Evolutionary conservation across 1,140 invertebrate species (phyloP), one percentile per base, ranked within the genome.

Genomic region (Lithobius niger): DNA sequence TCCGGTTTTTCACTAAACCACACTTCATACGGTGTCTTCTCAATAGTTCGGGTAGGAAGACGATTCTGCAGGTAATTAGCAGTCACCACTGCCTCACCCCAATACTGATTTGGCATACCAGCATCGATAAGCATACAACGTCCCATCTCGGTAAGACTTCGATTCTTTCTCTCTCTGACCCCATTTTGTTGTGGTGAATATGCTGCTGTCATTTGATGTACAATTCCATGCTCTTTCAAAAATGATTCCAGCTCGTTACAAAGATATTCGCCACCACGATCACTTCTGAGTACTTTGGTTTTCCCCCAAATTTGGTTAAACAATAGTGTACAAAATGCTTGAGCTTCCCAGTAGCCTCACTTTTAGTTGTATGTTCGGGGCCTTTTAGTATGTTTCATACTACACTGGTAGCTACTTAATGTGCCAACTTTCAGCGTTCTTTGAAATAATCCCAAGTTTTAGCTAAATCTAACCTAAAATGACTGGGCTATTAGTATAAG

Each of bases 1-100:
- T 74, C 66, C 60, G 73, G 71, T 66, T 69, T 73, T 57, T 57
- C 58, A 54, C 66, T 64, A 62, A 59, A 61, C 68, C 74, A 75
- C 53, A 66, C 56, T 63, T 73, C 66, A 58, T 63, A 59, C 21
- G 69, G 66, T 56, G 73, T 75, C 64, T 65, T 68, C 24, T 57
- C 60, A 62, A 69, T 61, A 61, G 60, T 57, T 61, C 60, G 67
- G 47, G 62, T 70, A 52, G 70, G 59, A 27, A 66, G 64, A 52
- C 65, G 57, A 65, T 75, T 76, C 57, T 71, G 69, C 65, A 75
- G 67, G 52, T 66, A 66, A 49, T 53, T 55, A 6, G 65, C 66
- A 40, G 67, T 65, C 56, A 51, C 47, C 54, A 61, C 60, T 47
- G 27, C 27, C 25, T 53, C 52, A 15, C 4, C 28, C 40, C 52